Conservation (phyloP, 2,113 vertebrate genomes). For the Notiomystis cincta region DNA sequence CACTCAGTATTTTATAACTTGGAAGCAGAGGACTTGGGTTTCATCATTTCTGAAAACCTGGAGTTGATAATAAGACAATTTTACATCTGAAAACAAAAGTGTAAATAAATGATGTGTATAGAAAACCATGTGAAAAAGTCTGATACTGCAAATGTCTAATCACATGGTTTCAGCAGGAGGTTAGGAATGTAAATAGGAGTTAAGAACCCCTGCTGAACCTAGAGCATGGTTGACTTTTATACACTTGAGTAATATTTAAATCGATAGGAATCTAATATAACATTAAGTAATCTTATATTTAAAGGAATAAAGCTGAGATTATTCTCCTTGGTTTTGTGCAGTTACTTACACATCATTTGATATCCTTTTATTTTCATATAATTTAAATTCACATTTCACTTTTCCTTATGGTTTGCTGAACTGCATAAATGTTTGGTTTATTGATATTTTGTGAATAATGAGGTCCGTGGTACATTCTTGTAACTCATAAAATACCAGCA, state of each 20-base stretch:
- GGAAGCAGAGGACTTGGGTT: not conserved
- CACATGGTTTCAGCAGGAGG: not conserved
- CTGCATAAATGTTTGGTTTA: not conserved
- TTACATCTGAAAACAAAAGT: not conserved
- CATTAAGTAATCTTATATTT: not conserved
- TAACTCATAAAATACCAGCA: not conserved
- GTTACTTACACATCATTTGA: not conserved
- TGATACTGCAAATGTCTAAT: constrained; percentile 3
- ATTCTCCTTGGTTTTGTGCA: not conserved
- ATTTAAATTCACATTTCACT: not conserved
- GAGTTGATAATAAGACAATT: not conserved
- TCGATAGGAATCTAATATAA: not conserved
- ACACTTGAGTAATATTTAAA: not conserved
- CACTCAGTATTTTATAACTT: not conserved
- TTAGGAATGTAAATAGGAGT: not conserved
- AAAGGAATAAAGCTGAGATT: not conserved
- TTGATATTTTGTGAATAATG: constrained; percentile 1
- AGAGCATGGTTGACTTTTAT: not conserved
- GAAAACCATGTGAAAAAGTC: not conserved
- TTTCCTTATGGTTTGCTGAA: not conserved
- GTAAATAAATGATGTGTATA: not conserved
- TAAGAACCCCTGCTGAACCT: constrained; percentile 3
- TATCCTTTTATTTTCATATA: not conserved
- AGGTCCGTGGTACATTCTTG: not conserved
- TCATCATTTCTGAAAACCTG: not conserved